Base-by-base conservation (phyloP, 2,797 vertebrate genomes). In the Petrocephalus sullivani region DNA sequence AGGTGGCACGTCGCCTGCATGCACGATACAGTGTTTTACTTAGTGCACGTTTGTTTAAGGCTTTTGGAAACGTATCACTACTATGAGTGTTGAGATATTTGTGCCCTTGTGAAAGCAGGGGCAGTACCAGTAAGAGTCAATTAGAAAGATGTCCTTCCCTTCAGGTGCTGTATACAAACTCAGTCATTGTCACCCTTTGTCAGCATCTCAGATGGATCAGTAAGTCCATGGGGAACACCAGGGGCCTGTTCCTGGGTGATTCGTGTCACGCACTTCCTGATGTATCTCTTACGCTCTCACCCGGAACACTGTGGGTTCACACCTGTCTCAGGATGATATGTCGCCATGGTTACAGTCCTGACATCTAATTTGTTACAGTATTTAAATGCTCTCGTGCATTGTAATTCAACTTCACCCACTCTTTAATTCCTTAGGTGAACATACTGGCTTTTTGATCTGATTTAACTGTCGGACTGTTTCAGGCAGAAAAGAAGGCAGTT, bases 161-260 rank as follows among this genome's bases (percentile, higher is more conserved):
- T 46, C 12, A 16, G 19, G 85, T 28, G 33, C 49, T 23, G 37
- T 64, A 87, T 49, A 64, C 57, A 87, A 60, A 87, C 60, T 61
- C 85, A 87, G 37, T 87, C 57, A 64, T 87, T 87, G 57, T 87
- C 85, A 64, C 57, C 85, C 57, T 8, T 21, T 46, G 57, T 49
- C 85, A 64, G 16, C 58, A 21, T 64, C 58, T 49, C 37, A 21
- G 5, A 87, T 87, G 49, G 58, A 87, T 87, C 85, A 46, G 83
- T 8, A 58, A 12, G 54, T 56, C 54, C 51, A 41, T 28, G 57
- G 83, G 28, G 21, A 85, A 83, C 19, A 49, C 81, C 81, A 54
- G 0, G 3, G 49, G 84, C 33, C 54, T 37, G 56, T 86, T 86
- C 56, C 56, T 60, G 84, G 84, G 84, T 41, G 8, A 86, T 16